Evolutionary conservation across 37 sponge, comb jelly and placozoan genomes (phyloP).

Genomic region (Halisarca cf. caerulea): DNA sequence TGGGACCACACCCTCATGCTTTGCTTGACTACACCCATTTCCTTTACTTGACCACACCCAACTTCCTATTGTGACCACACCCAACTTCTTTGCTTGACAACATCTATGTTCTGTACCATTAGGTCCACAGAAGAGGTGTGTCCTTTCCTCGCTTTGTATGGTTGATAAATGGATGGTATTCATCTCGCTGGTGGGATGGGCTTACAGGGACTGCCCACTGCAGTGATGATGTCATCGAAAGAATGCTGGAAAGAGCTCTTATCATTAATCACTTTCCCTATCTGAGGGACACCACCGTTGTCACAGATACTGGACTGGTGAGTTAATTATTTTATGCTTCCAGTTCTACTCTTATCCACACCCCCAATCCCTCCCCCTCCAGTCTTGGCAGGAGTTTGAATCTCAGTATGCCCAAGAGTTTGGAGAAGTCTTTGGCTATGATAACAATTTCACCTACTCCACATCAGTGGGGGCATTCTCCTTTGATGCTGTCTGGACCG

Average conservation of each 20-base stretch:
- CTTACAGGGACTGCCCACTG: neutral
- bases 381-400: no score
- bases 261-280: neutral
- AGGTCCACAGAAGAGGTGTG: neutral
- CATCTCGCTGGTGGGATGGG: neutral
- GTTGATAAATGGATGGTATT: neutral
- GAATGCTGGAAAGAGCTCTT: neutral
- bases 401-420: no score
- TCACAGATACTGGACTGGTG: neutral
- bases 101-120: no score
- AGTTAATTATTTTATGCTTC: no score
- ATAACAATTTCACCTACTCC: neutral
- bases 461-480: neutral
- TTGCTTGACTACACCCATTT: no score
- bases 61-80: no score
- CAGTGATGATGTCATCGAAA: neutral
- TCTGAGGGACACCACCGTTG: neutral
- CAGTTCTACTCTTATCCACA: no score
- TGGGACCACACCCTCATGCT: no score
- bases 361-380: no score
- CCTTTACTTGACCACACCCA: no score
- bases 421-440: no score
- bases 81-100: no score
- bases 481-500: conserved; percentile 5
- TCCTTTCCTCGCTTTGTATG: neutral